Evolutionary conservation across 2,797 vertebrate species (phyloP).

Genomic region (Oophaga sylvatica): DNA sequence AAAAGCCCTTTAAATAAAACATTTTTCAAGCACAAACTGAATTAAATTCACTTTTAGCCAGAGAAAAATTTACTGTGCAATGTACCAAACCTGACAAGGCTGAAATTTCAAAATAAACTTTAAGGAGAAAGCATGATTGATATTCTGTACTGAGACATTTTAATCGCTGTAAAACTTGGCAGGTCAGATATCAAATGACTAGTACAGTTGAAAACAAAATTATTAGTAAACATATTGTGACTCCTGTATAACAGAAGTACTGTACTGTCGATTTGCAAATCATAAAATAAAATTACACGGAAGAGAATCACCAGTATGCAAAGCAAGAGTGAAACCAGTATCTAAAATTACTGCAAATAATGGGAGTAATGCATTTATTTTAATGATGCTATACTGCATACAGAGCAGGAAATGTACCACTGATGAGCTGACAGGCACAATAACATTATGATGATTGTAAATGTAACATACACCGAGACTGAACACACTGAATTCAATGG

Average conservation of each 20-base stretch:
- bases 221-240: slow-evolving; percentile 27
- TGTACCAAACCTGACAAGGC: slow-evolving; percentile 26
- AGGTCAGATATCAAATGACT: slow-evolving; percentile 27
- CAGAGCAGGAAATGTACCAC: too few relatives aligned
- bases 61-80: slow-evolving; percentile 25
- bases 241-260: neutral
- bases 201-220: neutral
- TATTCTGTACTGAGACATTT: slow-evolving; percentile 20
- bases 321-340: neutral
- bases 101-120: slow-evolving; percentile 13
- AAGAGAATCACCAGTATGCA: neutral
- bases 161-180: slow-evolving; percentile 18
- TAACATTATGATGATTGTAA: too few relatives aligned
- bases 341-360: neutral
- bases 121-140: slow-evolving; percentile 39
- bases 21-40: neutral
- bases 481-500: too few relatives aligned
- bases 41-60: slow-evolving; percentile 12
- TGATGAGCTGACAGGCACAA: too few relatives aligned
- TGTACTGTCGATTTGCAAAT: neutral
- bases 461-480: too few relatives aligned
- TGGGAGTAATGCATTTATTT: neutral
- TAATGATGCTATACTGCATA: neutral
- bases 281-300: neutral
- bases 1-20: too few relatives aligned